A percentile compares a stretch with the other conserved stretches of the same genome.
phyloP scores from a whole-genome alignment of 2,888 invertebrate species.

The Lithophane socia region DNA sequence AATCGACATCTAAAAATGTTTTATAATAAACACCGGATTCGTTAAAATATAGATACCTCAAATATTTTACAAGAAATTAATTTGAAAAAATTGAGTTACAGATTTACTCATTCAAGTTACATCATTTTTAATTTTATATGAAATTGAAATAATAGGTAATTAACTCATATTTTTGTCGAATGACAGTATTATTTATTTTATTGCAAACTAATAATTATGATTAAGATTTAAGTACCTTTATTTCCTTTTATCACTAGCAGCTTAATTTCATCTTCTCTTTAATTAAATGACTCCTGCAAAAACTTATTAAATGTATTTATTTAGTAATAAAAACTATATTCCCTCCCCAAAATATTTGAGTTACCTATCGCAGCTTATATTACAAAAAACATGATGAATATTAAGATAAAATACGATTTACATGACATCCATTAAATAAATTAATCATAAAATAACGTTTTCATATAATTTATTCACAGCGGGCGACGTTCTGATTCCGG shows the following conservation, averaged over 20 bases:
- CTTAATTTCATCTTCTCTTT: background rate
- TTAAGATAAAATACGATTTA: conserved; percentile 62
- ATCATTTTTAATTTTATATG: background rate
- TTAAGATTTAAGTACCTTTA: background rate
- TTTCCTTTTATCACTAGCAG: background rate
- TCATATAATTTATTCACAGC: conserved; percentile 48
- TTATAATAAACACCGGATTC: conserved; percentile 64
- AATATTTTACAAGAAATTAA: conserved; percentile 47
- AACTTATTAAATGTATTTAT: conserved; percentile 4
- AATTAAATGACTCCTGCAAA: background rate
- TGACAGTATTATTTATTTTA: conserved; percentile 20
- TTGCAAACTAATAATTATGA: conserved; percentile 3
- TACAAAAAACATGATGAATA: conserved; percentile 63
- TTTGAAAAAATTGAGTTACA: background rate
- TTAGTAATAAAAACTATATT: background rate
- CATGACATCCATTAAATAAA: conserved; percentile 60
- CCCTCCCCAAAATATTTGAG: conserved; percentile 61
- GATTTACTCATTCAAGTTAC: background rate
- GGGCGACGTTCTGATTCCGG: conserved; percentile 40
- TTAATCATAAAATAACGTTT: conserved; percentile 60
- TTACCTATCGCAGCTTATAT: conserved; percentile 56
- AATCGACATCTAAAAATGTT: conserved; percentile 76
- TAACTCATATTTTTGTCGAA: background rate
- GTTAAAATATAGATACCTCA: conserved; percentile 66
- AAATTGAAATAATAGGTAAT: background rate